These are phyloP conservation scores for Gambusia yucatana DNA, from an alignment of 2,797 vertebrate genomes.

Conservation along the genomic window DNA sequence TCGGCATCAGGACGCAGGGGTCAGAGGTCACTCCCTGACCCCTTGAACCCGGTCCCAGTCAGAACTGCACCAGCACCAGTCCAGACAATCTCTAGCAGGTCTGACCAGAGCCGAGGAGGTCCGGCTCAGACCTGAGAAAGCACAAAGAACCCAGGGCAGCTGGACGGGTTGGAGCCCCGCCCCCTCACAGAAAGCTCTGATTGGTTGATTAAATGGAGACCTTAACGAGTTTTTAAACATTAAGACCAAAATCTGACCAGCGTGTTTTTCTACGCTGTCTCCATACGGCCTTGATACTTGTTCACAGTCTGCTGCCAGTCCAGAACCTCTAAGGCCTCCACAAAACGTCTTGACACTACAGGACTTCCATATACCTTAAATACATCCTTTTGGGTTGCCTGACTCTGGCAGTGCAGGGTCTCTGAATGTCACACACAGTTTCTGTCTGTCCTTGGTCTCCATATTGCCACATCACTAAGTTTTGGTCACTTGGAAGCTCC, in stretches of 20 bases:
- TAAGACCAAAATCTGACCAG: not conserved
- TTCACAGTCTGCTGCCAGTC: not conserved
- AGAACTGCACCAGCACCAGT: slow-evolving; percentile 14
- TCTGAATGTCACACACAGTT: not conserved
- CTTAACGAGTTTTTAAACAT: not conserved
- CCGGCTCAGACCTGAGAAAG: not conserved
- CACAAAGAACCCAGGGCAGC: not conserved
- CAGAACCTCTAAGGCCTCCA: not conserved
- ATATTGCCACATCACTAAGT: no score
- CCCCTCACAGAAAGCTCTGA: not conserved
- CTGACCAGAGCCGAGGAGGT: not conserved
- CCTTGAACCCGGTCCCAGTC: not conserved
- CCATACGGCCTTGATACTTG: not conserved
- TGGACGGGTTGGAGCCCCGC: not conserved
- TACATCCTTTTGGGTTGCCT: not conserved
- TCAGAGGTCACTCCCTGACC: slow-evolving; percentile 1
- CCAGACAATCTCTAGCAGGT: slow-evolving; percentile 15
- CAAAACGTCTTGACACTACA: not conserved
- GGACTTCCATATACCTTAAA: not conserved
- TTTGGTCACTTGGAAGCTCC: not conserved
- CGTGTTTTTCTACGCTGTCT: not conserved
- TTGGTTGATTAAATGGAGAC: not conserved
- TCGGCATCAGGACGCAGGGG: slow-evolving; percentile 15
- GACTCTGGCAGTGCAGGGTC: not conserved
- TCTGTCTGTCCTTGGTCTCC: not conserved